Evolutionary conservation across 2,888 invertebrate genomes (phyloP), one percentile per base, ranked within the genome.

Genomic region (Brachynemurus nebulosus): DNA sequence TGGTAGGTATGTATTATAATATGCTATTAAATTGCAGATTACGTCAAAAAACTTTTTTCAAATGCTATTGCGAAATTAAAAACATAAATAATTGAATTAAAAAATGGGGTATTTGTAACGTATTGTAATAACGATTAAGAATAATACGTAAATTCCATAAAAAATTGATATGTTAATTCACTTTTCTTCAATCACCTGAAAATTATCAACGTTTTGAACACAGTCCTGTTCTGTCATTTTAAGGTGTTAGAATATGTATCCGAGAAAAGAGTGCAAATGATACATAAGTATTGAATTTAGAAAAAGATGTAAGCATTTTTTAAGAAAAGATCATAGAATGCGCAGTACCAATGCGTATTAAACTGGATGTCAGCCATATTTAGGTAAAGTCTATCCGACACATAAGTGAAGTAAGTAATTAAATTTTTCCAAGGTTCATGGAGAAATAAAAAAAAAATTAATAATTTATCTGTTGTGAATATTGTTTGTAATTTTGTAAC

Each of bases 301-400:
- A 37, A 4, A 12, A 36, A 33, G 33, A 20, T 2, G 18, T 7
- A 9, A 18, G 18, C 2, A 19, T 37, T 37, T 37, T 12, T 30
- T 30, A 30, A 30, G 30, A 30, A 30, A 30, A 30, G 30, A 30
- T 30, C 30, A 30, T 30, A 30, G 30, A 30, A 30, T 44, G 44
- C 44, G 44, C 44, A 25, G 34, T 30, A n/a, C 11, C 18, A 14
- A 12, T 44, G 44, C 44, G 44, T 35, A 27, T 4, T 38, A 37
- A 17, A 12, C n/a, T 38, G 27, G 35, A 25, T 38, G 44, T 44
- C 44, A 44, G 44, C 44, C 44, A 44, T 44, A 44, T 44, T 44
- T 37, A 38, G 37, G 27, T 44, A 40, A 40, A 27, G 18, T 40
- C 40, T 40, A 40, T 40, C 27, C 40, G 40, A 40, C 40, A 40